Base-by-base conservation (phyloP, 2,888 invertebrate species). In the Agrochola circellaris region DNA sequence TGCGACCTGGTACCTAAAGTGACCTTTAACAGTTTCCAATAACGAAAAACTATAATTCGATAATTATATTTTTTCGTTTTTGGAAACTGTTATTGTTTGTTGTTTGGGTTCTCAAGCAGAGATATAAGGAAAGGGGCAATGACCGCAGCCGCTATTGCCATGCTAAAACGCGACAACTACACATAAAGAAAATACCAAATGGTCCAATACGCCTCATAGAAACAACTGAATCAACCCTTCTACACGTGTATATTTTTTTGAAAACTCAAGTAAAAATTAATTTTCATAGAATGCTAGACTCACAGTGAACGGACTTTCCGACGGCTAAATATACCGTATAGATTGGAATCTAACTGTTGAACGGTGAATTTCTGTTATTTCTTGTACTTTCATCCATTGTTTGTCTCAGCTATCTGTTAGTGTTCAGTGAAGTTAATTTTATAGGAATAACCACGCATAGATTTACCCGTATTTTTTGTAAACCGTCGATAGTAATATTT, bases 261-360 rank as follows among this genome's bases (percentile, higher is more conserved):
- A 54, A 71, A 71, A 34, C 61, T 56, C n/a, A 83, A 56, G 20
- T 54, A 23, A 58, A 60, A 54, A 34, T 60, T 78, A 0, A 23
- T 51, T 73, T 81, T 73, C 26, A 51, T 65, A 26, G 51, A 81
- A 73, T 58, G 74, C 73, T 64, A 20, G 48, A 78, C 26, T 61
- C 23, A 65, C 48, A 65, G 71, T 54, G 58, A 81, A 68, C 64
- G 30, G 58, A 42, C 13, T 56, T 72, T 15, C 42, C 38, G 5
- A 48, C 30, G 26, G 11, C 42, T 61, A 30, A 64, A 62, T 72
- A 72, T 48, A 69, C 17, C 48, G 20, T 65, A 20, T 23, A 60
- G 15, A 84, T 45, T 73, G 62, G 34, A 83, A 79, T 70, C 23
- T 38, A 68, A 64, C 34, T n/a, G 58, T 62, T 70, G 42, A 58